Base-by-base conservation (phyloP, 2,888 invertebrate species). In the Melanotus villosus region DNA sequence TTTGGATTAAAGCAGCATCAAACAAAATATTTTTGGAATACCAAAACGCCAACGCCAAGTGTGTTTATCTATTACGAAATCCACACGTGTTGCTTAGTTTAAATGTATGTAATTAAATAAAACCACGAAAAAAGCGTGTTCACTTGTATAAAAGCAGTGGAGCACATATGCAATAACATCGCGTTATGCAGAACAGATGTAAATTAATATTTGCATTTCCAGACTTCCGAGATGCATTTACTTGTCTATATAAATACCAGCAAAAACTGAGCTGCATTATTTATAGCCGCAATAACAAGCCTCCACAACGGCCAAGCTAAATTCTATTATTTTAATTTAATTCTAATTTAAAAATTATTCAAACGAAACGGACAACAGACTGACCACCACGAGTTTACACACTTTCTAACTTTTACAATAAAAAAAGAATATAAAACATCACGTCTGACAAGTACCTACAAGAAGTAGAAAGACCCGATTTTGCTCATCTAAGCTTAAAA, bases 1-100 rank as follows among this genome's bases (percentile, higher is more conserved):
- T 5, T 7, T 26, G 26, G 26, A 26, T 26, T 5, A 26, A 26
- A 5, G 26, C 26, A 1, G 19, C 21, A 21, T 45, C 21, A 10
- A 45, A 14, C 6, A 41, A 21, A 19, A 1, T 18, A 41, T 45
- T 19, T 21, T 21, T 2, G 21, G 45, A 45, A 45, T 45, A 9
- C 10, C 10, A 10, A 26, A 32, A 50, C 50, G 30, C 50, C 50
- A 32, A 50, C 50, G 30, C 50, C 14, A 9, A 30, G 18, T 26
- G 41, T 26, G 38, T 36, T 19, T 50, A 26, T 34, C 10, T 30
- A 32, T 50, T 50, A 52, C 50, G 50, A 62, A 62, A 62, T 50
- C 19, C 2, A 62, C 62, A 62, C 52, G 62, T 62, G 62, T 50
- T 62, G 50, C 30, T n/a, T n/a, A n/a, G n/a, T n/a, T n/a, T n/a